phyloP scores from a whole-genome alignment of 2,113 vertebrate species.

The Pseudorectes ferrugineus region DNA sequence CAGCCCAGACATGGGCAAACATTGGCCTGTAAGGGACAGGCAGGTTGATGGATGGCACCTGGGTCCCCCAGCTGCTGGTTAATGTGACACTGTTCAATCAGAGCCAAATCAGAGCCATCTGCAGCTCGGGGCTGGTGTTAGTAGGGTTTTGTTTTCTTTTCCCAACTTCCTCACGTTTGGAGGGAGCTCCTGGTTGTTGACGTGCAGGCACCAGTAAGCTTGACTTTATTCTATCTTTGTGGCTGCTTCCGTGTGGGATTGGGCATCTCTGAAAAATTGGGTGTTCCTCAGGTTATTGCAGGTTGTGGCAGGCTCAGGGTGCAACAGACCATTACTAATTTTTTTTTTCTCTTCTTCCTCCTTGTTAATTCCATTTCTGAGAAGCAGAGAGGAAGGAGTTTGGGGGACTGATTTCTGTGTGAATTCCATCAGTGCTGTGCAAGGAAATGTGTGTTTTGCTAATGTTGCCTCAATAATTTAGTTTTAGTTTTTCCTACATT shows the following conservation, averaged over 20 bases:
- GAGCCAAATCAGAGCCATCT: background rate
- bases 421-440: background rate
- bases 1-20: background rate
- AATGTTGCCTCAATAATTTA: background rate
- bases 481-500: background rate
- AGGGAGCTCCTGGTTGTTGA: background rate
- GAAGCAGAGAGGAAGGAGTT: background rate
- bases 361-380: background rate
- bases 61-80: background rate
- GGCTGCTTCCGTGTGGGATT: background rate
- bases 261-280: background rate
- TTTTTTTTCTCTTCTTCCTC: background rate
- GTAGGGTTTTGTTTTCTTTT: conserved; percentile 6
- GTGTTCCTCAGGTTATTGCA: background rate
- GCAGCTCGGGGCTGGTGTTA: background rate
- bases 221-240: background rate
- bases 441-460: background rate
- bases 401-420: background rate
- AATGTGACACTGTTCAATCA: background rate
- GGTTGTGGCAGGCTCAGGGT: background rate
- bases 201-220: background rate
- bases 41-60: background rate
- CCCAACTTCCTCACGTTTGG: background rate
- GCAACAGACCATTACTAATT: background rate
- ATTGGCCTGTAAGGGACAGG: background rate